Conservation (phyloP, 2,888 invertebrate species). For the Ochlodes sylvanus region DNA sequence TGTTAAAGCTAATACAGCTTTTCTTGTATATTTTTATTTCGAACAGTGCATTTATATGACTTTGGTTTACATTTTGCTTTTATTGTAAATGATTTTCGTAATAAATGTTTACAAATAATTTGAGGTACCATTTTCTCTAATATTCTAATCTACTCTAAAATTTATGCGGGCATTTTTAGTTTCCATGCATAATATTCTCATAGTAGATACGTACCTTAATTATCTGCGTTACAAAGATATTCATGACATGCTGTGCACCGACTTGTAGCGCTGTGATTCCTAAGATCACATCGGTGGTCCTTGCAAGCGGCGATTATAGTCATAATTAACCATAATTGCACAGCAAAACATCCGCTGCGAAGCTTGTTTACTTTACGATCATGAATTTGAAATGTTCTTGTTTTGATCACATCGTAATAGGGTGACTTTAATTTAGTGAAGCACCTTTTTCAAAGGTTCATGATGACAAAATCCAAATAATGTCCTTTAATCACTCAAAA, state of each 20-base stretch:
- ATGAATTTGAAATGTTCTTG: slow-evolving; percentile 8
- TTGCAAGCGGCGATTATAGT: slow-evolving; percentile 26
- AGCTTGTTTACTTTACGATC: slow-evolving; percentile 27
- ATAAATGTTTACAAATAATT: no score
- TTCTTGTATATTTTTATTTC: no score
- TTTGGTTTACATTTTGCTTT: no score
- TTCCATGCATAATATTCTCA: background rate
- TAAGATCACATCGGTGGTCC: slow-evolving; percentile 33
- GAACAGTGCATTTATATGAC: no score
- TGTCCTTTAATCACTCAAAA: no score
- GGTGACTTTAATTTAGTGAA: background rate
- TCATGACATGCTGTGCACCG: slow-evolving; percentile 27
- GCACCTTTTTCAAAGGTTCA: no score
- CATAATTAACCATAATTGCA: slow-evolving; percentile 33
- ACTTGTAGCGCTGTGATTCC: slow-evolving; percentile 17
- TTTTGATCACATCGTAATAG: slow-evolving; percentile 7
- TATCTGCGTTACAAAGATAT: slow-evolving; percentile 26
- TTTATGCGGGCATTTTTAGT: background rate
- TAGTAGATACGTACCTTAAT: slow-evolving; percentile 1
- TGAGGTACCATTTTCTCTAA: no score
- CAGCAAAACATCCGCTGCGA: slow-evolving; percentile 27
- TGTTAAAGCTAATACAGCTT: no score
- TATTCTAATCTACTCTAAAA: background rate
- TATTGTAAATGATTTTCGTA: no score
- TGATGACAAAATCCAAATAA: no score